Evolutionary conservation across 2,113 vertebrate genomes (phyloP), one percentile per base, ranked within the genome.

Genomic region (Vidua chalybeata): DNA sequence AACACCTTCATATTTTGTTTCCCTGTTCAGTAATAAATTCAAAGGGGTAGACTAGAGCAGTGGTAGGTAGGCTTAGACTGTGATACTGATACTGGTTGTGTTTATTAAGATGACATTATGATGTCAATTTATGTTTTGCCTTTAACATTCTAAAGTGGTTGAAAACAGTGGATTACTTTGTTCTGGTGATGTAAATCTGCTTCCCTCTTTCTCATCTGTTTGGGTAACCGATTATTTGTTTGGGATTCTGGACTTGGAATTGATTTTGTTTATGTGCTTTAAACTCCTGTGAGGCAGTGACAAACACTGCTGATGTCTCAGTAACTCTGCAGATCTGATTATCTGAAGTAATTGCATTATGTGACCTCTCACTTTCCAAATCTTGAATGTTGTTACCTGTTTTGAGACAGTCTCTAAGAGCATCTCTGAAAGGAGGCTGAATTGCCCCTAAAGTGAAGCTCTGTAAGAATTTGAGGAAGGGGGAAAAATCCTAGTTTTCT

Each of bases 251-350:
- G 75, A 95, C 79, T 71, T 80, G 43, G 52, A 92, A 95, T 90
- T 96, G 87, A 90, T 92, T 94, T 96, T 76, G 72, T 54, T 96
- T 86, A 71, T 92, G 85, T 88, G 82, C 75, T 91, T 93, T 93
- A 59, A 85, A 84, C 69, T 95, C 52, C 67, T 83, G 72, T 74
- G 78, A 96, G 83, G 64, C 89, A 80, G 63, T 94, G 94, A 90
- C 89, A 86, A 87, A 91, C 90, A 66, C 55, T 83, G 63, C 71
- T 62, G 75, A 59, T 93, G 55, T 83, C 81, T 96, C 43, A 21
- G 81, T 77, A 93, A 87, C 68, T 66, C 81, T 63, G 33, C 71
- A 84, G 58, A 52, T 89, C 41, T 73, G 59, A 74, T 93, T 96
- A 77, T 73, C 63, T 71, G 48, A 58, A 96, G 67, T 76, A 58